phyloP scores from a whole-genome alignment of 2,797 vertebrate species.

The Gadopsis marmoratus region DNA sequence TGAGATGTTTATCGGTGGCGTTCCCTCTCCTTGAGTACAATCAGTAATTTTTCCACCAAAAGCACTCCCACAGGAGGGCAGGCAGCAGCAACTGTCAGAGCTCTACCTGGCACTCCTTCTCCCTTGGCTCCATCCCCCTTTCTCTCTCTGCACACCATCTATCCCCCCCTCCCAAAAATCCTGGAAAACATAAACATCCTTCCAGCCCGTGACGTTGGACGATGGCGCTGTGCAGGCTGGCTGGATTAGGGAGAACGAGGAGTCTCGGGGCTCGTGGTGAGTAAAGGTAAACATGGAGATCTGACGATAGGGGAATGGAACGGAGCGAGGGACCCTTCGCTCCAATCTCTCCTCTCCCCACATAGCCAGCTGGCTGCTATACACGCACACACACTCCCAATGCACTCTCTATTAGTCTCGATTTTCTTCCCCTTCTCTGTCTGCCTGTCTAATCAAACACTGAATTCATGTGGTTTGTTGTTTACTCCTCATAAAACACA shows the following conservation, averaged over 20 bases:
- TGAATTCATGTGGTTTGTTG: conserved; percentile 62
- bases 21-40: conserved; percentile 2
- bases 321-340: conserved; percentile 56
- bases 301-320: conserved; percentile 70
- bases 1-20: conserved; percentile 11
- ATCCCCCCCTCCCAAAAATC: conserved; percentile 32
- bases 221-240: conserved; percentile 20
- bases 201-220: conserved; percentile 45
- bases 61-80: conserved; percentile 12
- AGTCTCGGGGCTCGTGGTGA: conserved; percentile 61
- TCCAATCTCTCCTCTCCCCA: conserved; percentile 68
- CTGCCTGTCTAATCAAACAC: conserved; percentile 62
- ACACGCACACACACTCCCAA: conserved; percentile 24
- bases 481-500: conserved; percentile 57
- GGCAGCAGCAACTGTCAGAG: conserved; percentile 21
- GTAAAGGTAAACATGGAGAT: conserved; percentile 73
- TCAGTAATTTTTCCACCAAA: conserved; percentile 21
- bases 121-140: conserved; percentile 14
- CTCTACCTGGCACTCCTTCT: conserved; percentile 37
- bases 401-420: conserved; percentile 8
- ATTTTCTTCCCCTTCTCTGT: conserved; percentile 16
- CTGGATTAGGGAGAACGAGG: conserved; percentile 53
- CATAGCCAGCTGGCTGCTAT: conserved; percentile 67
- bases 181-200: conserved; percentile 71
- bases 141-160: background rate